Base-by-base conservation (phyloP, 2,888 invertebrate species). In the Dastarcus helophoroides region DNA sequence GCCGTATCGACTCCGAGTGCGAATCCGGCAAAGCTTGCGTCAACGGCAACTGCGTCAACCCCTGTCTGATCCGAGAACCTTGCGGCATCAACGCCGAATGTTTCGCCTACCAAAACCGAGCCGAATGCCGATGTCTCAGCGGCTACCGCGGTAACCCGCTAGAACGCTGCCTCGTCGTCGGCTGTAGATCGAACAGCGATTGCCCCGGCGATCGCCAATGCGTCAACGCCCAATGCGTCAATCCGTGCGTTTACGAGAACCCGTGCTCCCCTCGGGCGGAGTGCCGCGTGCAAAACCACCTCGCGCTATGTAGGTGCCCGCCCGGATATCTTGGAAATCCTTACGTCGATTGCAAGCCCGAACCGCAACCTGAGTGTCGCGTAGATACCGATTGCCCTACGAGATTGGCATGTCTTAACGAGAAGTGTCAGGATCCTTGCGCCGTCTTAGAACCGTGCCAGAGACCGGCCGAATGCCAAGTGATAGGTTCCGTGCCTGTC, bases 1-100 rank as follows among this genome's bases (percentile, higher is more conserved):
- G 90, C 54, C 73, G 79, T 37, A 71, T 75, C 4, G 79, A 89
- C 53, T 77, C 80, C 2, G 88, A 90, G 55, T 91, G 91, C 54
- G 78, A 79, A 42, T 74, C 78, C 3, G 77, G 79, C 42, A 79
- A 84, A 56, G 81, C 84, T 31, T 91, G 91, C 52, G 64, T 85
- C 19, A 86, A 88, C 53, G 79, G 78, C 37, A 81, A 83, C 51
- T 90, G 89, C 55, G 69, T 89, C 29, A 84, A 80, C 55, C 89
- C 90, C 3, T 93, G 91, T 50, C 63, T 88, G 15, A 63, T 88
- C 4, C 73, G 77, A 43, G 79, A 79, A 51, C 77, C 78, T 3
- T 90, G 90, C 47, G 86, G 84, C 33, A 67, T 73, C 5, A 86
- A 86, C 49, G 79, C 85, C 3, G 85, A 88, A 57, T 89, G 88